Percentiles rank a stretch among this genome's conserved stretches.
Conservation (phyloP, 2,888 invertebrate genomes). For the Syrphus vitripennis region DNA sequence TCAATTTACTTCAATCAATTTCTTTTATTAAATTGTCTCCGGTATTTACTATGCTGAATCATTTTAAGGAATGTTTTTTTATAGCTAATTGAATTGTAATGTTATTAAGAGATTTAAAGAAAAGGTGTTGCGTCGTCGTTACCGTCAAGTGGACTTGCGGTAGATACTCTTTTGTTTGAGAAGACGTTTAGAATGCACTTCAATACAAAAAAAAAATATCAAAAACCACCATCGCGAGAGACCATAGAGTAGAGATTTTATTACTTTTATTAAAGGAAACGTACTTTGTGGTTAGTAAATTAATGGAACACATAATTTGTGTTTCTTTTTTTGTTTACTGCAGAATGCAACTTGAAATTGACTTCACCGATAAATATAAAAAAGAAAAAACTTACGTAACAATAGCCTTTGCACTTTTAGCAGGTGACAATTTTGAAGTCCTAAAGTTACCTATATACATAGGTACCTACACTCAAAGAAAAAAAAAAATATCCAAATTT, state of each 20-base stretch:
- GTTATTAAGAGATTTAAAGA: not conserved
- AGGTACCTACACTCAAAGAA: not conserved
- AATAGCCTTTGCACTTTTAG: not conserved
- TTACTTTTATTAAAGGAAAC: not conserved
- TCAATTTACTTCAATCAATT: not conserved
- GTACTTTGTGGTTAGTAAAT: constrained; percentile 14
- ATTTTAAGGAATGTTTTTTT: not conserved
- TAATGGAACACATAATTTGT: constrained; percentile 16
- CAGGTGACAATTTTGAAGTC: not conserved
- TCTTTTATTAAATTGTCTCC: constrained; percentile 37
- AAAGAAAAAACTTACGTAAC: not conserved
- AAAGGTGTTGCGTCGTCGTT: not conserved
- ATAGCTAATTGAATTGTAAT: constrained; percentile 10
- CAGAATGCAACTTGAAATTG: not conserved
- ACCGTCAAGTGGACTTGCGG: not conserved
- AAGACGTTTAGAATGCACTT: not conserved
- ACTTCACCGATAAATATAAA: not conserved
- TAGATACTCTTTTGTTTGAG: not conserved
- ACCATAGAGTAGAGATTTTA: not conserved
- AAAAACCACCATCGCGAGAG: not conserved
- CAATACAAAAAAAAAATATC: not conserved
- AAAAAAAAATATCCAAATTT: no score
- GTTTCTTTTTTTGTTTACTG: not conserved
- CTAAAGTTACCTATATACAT: no score
- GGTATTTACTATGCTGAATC: constrained; percentile 29